Evolutionary conservation across 2,113 vertebrate species (phyloP).

Genomic region (Apteryx mantelli): DNA sequence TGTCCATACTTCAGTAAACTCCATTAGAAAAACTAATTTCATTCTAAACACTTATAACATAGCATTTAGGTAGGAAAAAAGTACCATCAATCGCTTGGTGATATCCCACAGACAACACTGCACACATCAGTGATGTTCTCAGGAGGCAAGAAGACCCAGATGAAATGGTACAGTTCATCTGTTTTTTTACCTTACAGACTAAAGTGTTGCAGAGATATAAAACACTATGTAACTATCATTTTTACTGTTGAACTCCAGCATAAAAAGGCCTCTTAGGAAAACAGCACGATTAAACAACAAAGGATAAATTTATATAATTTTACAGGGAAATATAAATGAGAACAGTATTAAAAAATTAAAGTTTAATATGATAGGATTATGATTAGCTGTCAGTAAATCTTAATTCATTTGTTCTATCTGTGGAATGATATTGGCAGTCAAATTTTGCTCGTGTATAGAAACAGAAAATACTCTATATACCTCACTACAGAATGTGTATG

Average conservation of each 20-base stretch:
- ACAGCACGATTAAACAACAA: not conserved
- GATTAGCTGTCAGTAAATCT: constrained; percentile 22
- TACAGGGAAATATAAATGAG: not conserved
- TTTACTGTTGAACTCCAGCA: not conserved
- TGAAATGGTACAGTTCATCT: not conserved
- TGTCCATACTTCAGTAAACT: constrained; percentile 20
- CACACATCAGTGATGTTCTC: constrained; percentile 19
- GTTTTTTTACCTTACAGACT: not conserved
- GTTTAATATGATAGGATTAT: not conserved
- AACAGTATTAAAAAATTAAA: not conserved
- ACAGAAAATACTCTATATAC: not conserved
- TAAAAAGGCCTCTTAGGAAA: not conserved
- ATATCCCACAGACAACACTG: constrained; percentile 33
- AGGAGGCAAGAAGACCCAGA: constrained; percentile 21
- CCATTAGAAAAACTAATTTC: constrained; percentile 38
- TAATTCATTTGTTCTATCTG: constrained; percentile 11
- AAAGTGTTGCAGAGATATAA: not conserved
- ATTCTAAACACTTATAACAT: constrained; percentile 25
- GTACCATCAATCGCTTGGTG: constrained; percentile 33
- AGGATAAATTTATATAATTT: not conserved
- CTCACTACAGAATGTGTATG: not conserved
- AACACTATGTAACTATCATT: not conserved
- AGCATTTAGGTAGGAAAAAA: constrained; percentile 11
- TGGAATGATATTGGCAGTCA: not conserved
- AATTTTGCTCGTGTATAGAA: constrained; percentile 2